A percentile compares a stretch with the other conserved stretches of the same genome.
These are phyloP conservation scores for Hyphantria cunea DNA, from an alignment of 1,140 invertebrate species.

Conservation along the genomic window DNA sequence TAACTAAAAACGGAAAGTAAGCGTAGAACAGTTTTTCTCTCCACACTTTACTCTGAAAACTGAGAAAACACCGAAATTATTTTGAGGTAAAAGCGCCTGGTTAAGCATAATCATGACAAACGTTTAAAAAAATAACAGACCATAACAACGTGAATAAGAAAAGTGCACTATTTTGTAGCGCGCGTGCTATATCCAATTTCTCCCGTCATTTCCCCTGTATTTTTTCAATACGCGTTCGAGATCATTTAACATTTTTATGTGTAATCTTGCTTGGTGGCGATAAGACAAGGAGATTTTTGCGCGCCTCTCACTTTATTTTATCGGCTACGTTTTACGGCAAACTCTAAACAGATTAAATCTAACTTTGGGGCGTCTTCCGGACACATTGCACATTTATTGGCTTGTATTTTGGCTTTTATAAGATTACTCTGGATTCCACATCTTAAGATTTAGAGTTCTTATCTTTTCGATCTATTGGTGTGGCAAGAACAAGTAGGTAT, in stretches of 20 bases:
- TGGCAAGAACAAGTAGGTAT: not conserved
- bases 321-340: slow-evolving; percentile 71
- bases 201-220: slow-evolving; percentile 66
- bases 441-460: not conserved
- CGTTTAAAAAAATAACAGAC: too few relatives aligned
- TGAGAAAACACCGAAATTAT: too few relatives aligned
- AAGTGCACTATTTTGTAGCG: slow-evolving; percentile 29
- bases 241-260: slow-evolving; percentile 81
- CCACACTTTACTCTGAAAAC: too few relatives aligned
- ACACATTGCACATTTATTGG: slow-evolving; percentile 52
- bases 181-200: slow-evolving; percentile 50
- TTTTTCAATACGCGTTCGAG: slow-evolving; percentile 79
- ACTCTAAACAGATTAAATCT: slow-evolving; percentile 78
- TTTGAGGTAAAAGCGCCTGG: too few relatives aligned
- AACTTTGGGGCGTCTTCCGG: slow-evolving; percentile 52
- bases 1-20: too few relatives aligned
- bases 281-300: slow-evolving; percentile 75
- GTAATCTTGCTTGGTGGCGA: slow-evolving; percentile 77
- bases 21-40: too few relatives aligned
- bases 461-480: slow-evolving; percentile 9
- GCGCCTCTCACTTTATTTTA: slow-evolving; percentile 76
- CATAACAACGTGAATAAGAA: not conserved
- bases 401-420: slow-evolving; percentile 53
- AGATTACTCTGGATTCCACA: slow-evolving; percentile 29
- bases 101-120: too few relatives aligned